Conservation (phyloP, 2,888 invertebrate genomes). For the Xestia xanthographa region DNA sequence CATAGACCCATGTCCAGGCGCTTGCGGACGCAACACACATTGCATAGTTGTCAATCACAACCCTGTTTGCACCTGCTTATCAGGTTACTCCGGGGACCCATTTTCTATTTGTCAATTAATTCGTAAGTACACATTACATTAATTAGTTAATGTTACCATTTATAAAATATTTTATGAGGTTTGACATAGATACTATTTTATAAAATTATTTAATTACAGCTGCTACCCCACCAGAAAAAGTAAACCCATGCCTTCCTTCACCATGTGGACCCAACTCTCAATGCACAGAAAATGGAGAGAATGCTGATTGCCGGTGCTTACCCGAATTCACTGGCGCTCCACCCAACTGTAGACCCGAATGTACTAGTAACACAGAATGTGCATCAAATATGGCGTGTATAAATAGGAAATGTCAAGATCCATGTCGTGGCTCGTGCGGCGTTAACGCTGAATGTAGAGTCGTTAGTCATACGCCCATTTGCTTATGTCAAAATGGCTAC, state of each 20-base stretch:
- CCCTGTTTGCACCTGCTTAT: conserved; percentile 92
- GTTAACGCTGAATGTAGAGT: conserved; percentile 93
- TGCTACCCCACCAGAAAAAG: conserved; percentile 76
- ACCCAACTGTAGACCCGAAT: conserved; percentile 92
- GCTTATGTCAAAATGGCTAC: conserved; percentile 91
- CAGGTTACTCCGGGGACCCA: conserved; percentile 93
- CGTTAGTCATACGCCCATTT: conserved; percentile 93
- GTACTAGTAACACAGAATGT: conserved; percentile 93
- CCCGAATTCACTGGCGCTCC: conserved; percentile 91
- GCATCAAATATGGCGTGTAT: conserved; percentile 91
- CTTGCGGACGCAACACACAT: conserved; percentile 92
- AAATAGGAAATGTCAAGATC: conserved; percentile 93
- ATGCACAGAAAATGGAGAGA: conserved; percentile 91
- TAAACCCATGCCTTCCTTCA: conserved; percentile 92
- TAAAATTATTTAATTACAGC: conserved; percentile 73
- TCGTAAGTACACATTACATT: conserved; percentile 77
- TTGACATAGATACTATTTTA: conserved; percentile 1
- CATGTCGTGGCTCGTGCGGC: conserved; percentile 93
- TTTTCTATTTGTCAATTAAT: conserved; percentile 92
- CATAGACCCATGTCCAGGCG: conserved; percentile 93
- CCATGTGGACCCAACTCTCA: conserved; percentile 93
- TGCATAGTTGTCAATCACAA: conserved; percentile 92
- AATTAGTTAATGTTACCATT: background rate
- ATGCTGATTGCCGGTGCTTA: conserved; percentile 92
- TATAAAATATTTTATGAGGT: background rate